A percentile compares a stretch with the other conserved stretches of the same genome.
Evolutionary conservation across 2,888 invertebrate species (phyloP).

Genomic region (Diplazon laetatorius): DNA sequence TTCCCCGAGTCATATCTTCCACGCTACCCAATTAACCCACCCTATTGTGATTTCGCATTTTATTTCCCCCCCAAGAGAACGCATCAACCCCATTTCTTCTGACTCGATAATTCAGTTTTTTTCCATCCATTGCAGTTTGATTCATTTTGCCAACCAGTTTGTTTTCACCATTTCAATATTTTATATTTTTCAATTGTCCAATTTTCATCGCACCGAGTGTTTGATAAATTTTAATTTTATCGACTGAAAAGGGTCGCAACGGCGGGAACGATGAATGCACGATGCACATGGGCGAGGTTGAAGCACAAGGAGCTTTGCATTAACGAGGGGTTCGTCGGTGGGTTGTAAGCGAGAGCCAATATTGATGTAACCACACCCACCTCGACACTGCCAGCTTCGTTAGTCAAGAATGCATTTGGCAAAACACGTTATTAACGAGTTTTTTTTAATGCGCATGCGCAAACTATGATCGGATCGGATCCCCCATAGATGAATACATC

Average conservation of each 20-base stretch:
- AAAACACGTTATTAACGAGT: slow-evolving; percentile 21
- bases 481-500: slow-evolving; percentile 2
- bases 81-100: no score
- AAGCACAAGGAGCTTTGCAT: slow-evolving; percentile 37
- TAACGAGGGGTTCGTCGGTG: slow-evolving; percentile 1
- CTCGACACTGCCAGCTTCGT: background rate
- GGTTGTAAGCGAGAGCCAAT: slow-evolving; percentile 49
- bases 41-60: background rate
- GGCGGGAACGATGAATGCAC: slow-evolving; percentile 34
- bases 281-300: slow-evolving; percentile 28
- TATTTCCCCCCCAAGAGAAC: background rate
- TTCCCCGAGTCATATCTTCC: background rate
- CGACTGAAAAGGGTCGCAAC: no score
- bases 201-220: no score
- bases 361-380: slow-evolving; percentile 47
- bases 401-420: slow-evolving; percentile 20
- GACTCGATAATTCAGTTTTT: no score
- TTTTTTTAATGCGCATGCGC: background rate
- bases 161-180: no score
- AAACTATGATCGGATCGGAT: slow-evolving; percentile 3
- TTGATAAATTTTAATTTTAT: no score
- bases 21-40: background rate
- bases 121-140: no score
- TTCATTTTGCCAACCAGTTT: no score
- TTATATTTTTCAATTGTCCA: no score